phyloP scores from a whole-genome alignment of 2,888 invertebrate genomes.

The Eilema caniola region DNA sequence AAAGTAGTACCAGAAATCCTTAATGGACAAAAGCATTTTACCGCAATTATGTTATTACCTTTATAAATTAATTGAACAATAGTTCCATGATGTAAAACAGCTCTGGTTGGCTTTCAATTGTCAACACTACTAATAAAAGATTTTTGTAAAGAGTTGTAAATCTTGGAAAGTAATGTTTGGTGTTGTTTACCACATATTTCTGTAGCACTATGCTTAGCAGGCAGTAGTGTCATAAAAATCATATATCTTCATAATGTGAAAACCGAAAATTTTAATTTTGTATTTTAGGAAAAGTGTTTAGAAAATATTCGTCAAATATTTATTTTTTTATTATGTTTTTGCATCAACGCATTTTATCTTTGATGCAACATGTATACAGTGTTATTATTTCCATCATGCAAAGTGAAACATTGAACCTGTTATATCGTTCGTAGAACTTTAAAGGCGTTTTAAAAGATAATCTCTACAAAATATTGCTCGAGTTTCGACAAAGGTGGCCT shows the following conservation, averaged over 20 bases:
- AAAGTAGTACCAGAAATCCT: conserved; percentile 61
- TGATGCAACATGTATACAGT: conserved; percentile 50
- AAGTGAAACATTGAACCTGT: conserved; percentile 75
- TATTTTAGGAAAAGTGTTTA: not conserved
- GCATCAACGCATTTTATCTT: conserved; percentile 33
- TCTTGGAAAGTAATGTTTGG: conserved; percentile 56
- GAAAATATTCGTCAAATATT: too few species aligned
- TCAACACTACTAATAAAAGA: conserved; percentile 75
- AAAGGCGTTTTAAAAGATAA: conserved; percentile 79
- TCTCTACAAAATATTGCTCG: conserved; percentile 78
- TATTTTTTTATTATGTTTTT: too few species aligned
- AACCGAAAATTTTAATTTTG: not conserved
- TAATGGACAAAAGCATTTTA: conserved; percentile 70
- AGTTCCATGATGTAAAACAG: conserved; percentile 60
- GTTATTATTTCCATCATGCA: conserved; percentile 67
- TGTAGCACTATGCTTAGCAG: conserved; percentile 20
- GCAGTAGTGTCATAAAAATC: conserved; percentile 28
- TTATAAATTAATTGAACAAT: conserved; percentile 75
- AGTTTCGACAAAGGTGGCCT: conserved; percentile 77
- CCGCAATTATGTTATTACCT: conserved; percentile 77
- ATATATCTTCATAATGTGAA: conserved; percentile 4
- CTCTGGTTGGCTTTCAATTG: conserved; percentile 68
- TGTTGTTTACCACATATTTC: conserved; percentile 47
- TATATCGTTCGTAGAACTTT: conserved; percentile 70
- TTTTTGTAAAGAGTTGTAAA: conserved; percentile 61